phyloP scores from a whole-genome alignment of 2,113 vertebrate genomes.

The Cebus imitator region DNA sequence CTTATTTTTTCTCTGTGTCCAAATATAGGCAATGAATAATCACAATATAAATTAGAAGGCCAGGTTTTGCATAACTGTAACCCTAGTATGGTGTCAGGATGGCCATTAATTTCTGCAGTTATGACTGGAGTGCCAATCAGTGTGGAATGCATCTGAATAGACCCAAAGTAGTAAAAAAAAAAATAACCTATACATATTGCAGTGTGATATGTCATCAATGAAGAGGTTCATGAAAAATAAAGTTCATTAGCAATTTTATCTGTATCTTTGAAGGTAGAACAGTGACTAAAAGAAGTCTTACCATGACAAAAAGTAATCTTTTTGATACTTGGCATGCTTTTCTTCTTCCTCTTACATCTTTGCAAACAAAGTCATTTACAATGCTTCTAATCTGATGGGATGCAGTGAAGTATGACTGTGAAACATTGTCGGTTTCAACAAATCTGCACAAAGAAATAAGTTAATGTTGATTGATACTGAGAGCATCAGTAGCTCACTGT shows the following conservation, averaged over 20 bases:
- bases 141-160: neutral
- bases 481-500: neutral
- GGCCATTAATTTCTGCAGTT: neutral
- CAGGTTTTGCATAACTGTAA: neutral
- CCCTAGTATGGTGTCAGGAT: neutral
- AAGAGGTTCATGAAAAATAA: neutral
- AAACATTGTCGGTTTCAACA: neutral
- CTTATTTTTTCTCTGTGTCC: neutral
- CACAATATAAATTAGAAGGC: neutral
- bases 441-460: neutral
- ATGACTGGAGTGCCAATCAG: neutral
- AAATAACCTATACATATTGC: neutral
- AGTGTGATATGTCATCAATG: neutral
- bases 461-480: neutral
- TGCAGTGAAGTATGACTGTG: neutral
- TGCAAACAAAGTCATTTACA: slow-evolving; percentile 7
- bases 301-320: neutral
- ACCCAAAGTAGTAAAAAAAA: neutral
- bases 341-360: neutral
- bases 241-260: neutral
- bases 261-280: neutral
- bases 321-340: neutral
- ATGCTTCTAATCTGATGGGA: neutral
- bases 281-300: neutral
- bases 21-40: neutral